Base-by-base conservation (phyloP, 2,888 invertebrate genomes). In the Lithophane ornitopus region DNA sequence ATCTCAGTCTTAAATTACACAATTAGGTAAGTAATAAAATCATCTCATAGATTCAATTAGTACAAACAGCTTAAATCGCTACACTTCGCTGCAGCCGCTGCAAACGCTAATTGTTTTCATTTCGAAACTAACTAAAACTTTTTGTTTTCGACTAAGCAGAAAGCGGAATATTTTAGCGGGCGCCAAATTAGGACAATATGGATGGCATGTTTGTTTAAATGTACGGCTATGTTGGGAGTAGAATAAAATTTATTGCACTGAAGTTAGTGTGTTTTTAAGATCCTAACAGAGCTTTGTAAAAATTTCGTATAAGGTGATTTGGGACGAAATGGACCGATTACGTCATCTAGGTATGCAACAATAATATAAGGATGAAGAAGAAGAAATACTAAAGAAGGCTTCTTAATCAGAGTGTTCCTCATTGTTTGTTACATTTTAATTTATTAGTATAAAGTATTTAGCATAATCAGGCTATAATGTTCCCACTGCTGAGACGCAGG, bases 41-140 rank as follows among this genome's bases (percentile, higher is more conserved):
- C 49, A 62, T 46, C 46, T 59, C 46, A 59, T 41, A 70, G 63
- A 62, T 78, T 66, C 73, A 85, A 85, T 83, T 85, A 76, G 74
- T 39, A 63, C 67, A 66, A 44, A 39, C 69, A 75, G 76, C 75
- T 87, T 80, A 85, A 87, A 83, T 83, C 70, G 76, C 70, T 49
- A 78, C 73, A 80, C 84, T 86, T 75, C 65, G 66, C 61, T 72
- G 84, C 88, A 86, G 84, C 84, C 82, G 86, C 68, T 84, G 82
- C 84, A 80, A 80, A 80, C 75, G 76, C 82, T 87, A 87, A 87
- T 87, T 86, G 82, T 86, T 86, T 86, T 80, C 81, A 84, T 81
- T 86, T 81, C 59, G 61, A 58, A 81, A 87, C 85, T 78, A 82
- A 79, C 86, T 77, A 84, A 87, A 86, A 85, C 84, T 87, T 86